Base-by-base conservation (phyloP, 2,888 invertebrate species). In the Drosophila koepferae region DNA sequence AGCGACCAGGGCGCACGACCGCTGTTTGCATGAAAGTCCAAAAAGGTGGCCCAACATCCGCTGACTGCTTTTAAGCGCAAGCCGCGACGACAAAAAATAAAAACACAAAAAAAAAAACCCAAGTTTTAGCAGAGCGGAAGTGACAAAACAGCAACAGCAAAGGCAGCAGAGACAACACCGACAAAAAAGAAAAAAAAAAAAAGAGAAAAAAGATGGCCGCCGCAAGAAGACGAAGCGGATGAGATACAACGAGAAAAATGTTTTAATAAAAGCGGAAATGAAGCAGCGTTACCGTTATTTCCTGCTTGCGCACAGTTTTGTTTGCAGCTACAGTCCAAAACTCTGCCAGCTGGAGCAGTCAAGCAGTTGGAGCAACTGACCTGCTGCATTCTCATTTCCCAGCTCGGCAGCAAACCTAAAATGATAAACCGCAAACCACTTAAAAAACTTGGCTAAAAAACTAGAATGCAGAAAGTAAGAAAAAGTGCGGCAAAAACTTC, bases 251-350 rank as follows among this genome's bases (percentile, higher is more conserved):
- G 81, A 72, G 75, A 76, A 89, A 86, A 86, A 86, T 87, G 86
- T 89, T 87, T 87, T 87, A 89, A 87, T 89, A 89, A 87, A 86
- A 89, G 85, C 89, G 86, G 86, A 87, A 89, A 87, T 89, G 89
- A 86, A 89, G 81, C 86, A 86, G 86, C 89, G 86, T 84, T 87
- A 89, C 86, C 89, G 86, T 89, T 84, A 87, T 89, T 89, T 87
- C 86, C 89, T 86, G 89, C 84, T 89, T 82, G 82, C 72, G 77
- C 75, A 69, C 77, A 86, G 84, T 86, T 86, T 77, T 86, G 82
- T 80, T 81, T 80, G 86, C 74, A 74, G 77, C 56, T 56, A 18
- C 81, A 48, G 58, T 38, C 54, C 23, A n/a, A 38, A 40, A 38
- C 53, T 54, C 55, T n/a, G 23, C 16, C 38, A 40, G 38, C 18